phyloP scores from a whole-genome alignment of 1,140 invertebrate genomes.

The Oryzaephilus surinamensis region DNA sequence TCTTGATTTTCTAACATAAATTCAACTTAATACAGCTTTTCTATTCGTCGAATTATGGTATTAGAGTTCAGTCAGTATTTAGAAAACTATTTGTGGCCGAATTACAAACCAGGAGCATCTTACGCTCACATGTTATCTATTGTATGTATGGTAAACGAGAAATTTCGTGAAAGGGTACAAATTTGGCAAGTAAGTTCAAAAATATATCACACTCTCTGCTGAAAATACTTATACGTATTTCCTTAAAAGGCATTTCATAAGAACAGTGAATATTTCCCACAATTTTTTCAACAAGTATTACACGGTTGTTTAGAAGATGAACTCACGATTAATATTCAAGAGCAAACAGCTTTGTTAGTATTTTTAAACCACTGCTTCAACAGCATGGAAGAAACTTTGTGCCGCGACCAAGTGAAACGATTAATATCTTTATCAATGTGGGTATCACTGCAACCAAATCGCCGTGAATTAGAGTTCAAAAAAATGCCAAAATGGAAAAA shows the following conservation, averaged over 20 bases:
- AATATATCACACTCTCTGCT: no score
- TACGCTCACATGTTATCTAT: slow-evolving; percentile 88
- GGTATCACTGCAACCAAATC: slow-evolving; percentile 73
- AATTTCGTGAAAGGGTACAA: slow-evolving; percentile 90
- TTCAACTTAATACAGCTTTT: slow-evolving; percentile 51
- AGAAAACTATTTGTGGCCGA: slow-evolving; percentile 96
- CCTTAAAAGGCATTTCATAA: slow-evolving; percentile 63
- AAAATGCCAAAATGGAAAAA: slow-evolving; percentile 83
- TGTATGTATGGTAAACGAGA: slow-evolving; percentile 96
- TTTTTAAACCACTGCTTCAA: slow-evolving; percentile 96
- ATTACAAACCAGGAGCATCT: slow-evolving; percentile 64
- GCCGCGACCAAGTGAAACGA: slow-evolving; percentile 83
- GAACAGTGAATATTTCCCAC: slow-evolving; percentile 67
- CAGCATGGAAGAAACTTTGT: slow-evolving; percentile 90
- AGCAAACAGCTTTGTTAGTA: slow-evolving; percentile 79
- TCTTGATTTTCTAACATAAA: slow-evolving; percentile 12
- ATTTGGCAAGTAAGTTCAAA: slow-evolving; percentile 72
- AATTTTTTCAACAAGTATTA: slow-evolving; percentile 81
- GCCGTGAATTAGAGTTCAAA: slow-evolving; percentile 78
- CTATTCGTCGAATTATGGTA: slow-evolving; percentile 83
- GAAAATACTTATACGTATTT: not conserved
- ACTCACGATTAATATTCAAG: slow-evolving; percentile 47
- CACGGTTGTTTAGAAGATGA: slow-evolving; percentile 51
- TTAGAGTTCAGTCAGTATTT: slow-evolving; percentile 95
- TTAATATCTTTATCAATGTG: slow-evolving; percentile 92